Evolutionary conservation across 1,140 invertebrate species (phyloP), one percentile per base, ranked within the genome.

Genomic region (Lepidostoma basale): DNA sequence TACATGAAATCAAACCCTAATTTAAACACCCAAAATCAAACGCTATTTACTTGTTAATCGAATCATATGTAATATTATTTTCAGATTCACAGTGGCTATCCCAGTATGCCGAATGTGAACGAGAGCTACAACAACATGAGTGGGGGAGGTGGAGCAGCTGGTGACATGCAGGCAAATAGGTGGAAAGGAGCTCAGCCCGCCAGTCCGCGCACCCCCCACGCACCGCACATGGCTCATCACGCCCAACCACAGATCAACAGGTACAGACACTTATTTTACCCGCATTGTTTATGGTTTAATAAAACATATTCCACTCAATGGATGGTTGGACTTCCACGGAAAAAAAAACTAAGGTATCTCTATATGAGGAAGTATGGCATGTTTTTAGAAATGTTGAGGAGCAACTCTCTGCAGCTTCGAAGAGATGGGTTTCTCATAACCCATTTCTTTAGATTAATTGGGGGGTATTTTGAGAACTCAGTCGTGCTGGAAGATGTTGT

Each of bases 81-180:
- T 22, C 20, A 73, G 72, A 39, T 72, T 16, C 47, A 65, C 14
- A 56, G 65, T 12, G 63, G 62, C 28, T 73, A 70, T 62, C 72
- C 72, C 25, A 82, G 80, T 45, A 81, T 82, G 80, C 80, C 81
- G 58, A 82, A 81, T 75, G 80, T 82, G 3, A 76, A 76, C 63
- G 74, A 74, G 64, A 71, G 70, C 49, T 68, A 70, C 20, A 63
- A 45, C 45, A 56, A 56, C 18, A 39, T 60, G 39, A 16, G 39
- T 26, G 56, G 33, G 1, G 30, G 12, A 5, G 5, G 6, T 33
- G 6, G 6, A 33, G 30, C 30, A 33, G 6, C 30, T 5, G 30
- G 5, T 12, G 56, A 40, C 1, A 23, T 49, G 10, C 33, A 9
- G 20, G 25, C 1, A 18, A 49, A 49, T 23, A 60, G 42, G 39